Conservation (phyloP, 2,888 invertebrate genomes). For the Volucella inflata region DNA sequence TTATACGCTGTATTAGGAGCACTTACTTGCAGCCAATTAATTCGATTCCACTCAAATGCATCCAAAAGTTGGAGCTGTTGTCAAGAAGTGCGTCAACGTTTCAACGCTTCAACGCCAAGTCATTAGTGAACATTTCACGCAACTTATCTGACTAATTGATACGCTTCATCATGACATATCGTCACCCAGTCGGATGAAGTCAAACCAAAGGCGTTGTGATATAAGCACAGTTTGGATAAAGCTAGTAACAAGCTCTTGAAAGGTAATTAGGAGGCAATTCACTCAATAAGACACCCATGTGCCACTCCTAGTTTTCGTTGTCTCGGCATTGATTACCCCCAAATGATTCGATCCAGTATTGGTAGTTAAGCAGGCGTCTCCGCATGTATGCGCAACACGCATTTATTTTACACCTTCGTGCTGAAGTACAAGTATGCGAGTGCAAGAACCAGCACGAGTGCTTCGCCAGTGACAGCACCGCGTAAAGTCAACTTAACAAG, state of each 20-base stretch:
- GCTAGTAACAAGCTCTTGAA: constrained; percentile 44
- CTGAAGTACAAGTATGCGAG: constrained; percentile 5
- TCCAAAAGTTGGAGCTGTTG: constrained; percentile 32
- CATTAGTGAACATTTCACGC: constrained; percentile 59
- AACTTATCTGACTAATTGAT: constrained; percentile 67
- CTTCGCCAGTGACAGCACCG: constrained; percentile 10
- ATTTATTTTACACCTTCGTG: constrained; percentile 61
- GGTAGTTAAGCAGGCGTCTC: constrained; percentile 18
- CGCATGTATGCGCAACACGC: constrained; percentile 51
- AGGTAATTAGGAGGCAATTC: constrained; percentile 55
- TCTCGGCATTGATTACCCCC: constrained; percentile 49
- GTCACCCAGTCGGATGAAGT: constrained; percentile 7
- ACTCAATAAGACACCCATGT: constrained; percentile 40
- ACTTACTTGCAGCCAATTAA: constrained; percentile 14
- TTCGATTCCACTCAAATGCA: constrained; percentile 30
- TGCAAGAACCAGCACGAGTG: no score
- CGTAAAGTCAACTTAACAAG: constrained; percentile 52
- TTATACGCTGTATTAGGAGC: not conserved
- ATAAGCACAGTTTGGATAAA: constrained; percentile 24
- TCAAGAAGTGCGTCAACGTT: constrained; percentile 53
- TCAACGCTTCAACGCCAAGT: constrained; percentile 43
- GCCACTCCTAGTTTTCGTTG: constrained; percentile 55
- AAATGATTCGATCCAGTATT: constrained; percentile 38
- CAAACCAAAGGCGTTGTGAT: constrained; percentile 23
- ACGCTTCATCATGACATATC: constrained; percentile 45